Conservation (phyloP, 2,113 vertebrate genomes). For the Garra rufa region DNA sequence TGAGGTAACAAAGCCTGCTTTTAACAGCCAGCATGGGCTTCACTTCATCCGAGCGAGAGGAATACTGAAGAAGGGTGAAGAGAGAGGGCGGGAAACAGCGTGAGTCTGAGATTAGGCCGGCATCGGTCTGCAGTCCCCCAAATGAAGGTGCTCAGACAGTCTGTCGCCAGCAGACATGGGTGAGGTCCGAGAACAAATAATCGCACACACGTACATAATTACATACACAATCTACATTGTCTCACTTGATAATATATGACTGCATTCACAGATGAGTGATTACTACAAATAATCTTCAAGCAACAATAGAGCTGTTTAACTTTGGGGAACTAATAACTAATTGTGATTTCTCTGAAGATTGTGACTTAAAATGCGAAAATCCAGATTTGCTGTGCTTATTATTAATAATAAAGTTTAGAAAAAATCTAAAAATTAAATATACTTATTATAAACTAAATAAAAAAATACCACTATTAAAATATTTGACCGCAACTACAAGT, state of each 20-base stretch:
- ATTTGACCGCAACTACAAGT: no score
- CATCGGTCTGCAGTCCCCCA: constrained; percentile 15
- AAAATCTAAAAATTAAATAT: no score
- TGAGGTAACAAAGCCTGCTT: constrained; percentile 10
- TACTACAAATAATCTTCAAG: background rate
- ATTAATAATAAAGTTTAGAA: no score
- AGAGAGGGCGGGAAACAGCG: background rate
- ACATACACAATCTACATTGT: constrained; percentile 32
- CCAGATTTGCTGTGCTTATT: no score
- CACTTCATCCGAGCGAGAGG: background rate
- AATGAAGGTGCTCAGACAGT: constrained; percentile 51
- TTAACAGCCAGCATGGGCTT: background rate
- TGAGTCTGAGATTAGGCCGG: background rate
- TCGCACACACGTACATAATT: constrained; percentile 33
- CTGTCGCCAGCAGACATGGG: constrained; percentile 49
- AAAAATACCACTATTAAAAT: no score
- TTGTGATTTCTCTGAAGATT: background rate
- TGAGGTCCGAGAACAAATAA: constrained; percentile 53
- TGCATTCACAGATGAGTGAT: background rate
- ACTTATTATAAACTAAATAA: no score
- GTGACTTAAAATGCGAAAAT: no score
- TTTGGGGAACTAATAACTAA: no score
- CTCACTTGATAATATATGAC: constrained; percentile 6
- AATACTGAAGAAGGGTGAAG: constrained; percentile 13
- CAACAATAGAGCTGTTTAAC: background rate